Percentiles rank a stretch among this genome's conserved stretches.
phyloP scores from a whole-genome alignment of 1,140 invertebrate species.

The Stenopsyche tienmushanensis region DNA sequence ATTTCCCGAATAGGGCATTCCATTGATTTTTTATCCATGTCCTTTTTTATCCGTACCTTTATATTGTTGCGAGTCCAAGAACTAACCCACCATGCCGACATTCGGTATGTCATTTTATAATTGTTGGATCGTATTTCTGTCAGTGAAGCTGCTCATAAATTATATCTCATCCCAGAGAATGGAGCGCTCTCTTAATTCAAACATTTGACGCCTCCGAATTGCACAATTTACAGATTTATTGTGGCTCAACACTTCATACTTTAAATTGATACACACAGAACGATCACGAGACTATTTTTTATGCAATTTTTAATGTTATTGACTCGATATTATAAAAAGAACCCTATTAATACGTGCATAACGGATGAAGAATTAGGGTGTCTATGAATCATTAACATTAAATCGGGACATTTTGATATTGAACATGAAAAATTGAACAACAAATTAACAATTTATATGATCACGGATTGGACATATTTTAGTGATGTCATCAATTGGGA shows the following conservation, averaged over 20 bases:
- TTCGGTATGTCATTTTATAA: not conserved
- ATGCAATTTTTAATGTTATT: not conserved
- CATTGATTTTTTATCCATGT: not conserved
- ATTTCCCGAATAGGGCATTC: not conserved
- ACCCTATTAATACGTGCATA: not conserved
- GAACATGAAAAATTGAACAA: too few relatives aligned
- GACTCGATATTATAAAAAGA: not conserved
- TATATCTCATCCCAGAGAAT: not conserved
- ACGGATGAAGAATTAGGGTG: too few relatives aligned
- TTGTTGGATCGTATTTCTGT: conserved; percentile 9
- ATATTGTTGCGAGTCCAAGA: not conserved
- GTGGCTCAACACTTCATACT: not conserved
- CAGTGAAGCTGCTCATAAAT: conserved; percentile 2
- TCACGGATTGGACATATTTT: too few relatives aligned
- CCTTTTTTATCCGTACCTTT: not conserved
- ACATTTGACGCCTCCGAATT: conserved; percentile 11
- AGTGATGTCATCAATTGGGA: too few relatives aligned
- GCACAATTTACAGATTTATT: conserved; percentile 23
- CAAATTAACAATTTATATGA: too few relatives aligned
- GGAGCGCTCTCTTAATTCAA: conserved; percentile 8
- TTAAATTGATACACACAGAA: not conserved
- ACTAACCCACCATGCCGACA: too few relatives aligned
- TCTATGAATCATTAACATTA: too few relatives aligned
- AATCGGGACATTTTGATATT: too few relatives aligned
- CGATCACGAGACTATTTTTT: not conserved